Conservation (phyloP, 2,888 invertebrate genomes). For the Drosophila sordidula region DNA sequence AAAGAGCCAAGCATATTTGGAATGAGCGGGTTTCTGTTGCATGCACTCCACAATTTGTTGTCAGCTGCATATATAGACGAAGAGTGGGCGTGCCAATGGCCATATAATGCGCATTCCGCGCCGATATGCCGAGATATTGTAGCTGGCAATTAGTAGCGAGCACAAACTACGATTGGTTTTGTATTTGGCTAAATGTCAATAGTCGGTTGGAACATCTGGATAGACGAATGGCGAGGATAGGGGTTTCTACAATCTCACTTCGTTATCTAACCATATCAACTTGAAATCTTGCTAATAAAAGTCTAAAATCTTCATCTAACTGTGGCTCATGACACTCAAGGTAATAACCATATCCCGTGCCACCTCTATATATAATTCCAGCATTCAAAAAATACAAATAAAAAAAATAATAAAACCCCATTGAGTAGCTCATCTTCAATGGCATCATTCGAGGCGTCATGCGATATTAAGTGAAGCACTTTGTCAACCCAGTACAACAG, state of each 20-base stretch:
- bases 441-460: slow-evolving; percentile 74
- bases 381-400: slow-evolving; percentile 22
- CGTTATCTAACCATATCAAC: too few relatives aligned
- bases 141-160: slow-evolving; percentile 44
- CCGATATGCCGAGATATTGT: slow-evolving; percentile 36
- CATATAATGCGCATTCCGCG: slow-evolving; percentile 46
- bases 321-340: slow-evolving; percentile 2
- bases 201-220: slow-evolving; percentile 5
- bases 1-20: slow-evolving; percentile 62
- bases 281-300: neutral
- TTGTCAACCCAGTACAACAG: slow-evolving; percentile 75
- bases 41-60: slow-evolving; percentile 58
- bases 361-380: slow-evolving; percentile 48
- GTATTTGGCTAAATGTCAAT: slow-evolving; percentile 40
- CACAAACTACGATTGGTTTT: slow-evolving; percentile 13
- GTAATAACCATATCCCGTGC: slow-evolving; percentile 35
- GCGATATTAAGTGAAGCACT: slow-evolving; percentile 82
- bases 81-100: slow-evolving; percentile 50
- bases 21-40: slow-evolving; percentile 62
- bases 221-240: neutral
- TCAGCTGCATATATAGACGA: slow-evolving; percentile 39
- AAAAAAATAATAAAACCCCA: slow-evolving; percentile 42
- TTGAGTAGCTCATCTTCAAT: slow-evolving; percentile 59
- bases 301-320: too few relatives aligned
- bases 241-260: neutral